phyloP scores from a whole-genome alignment of 2,113 vertebrate genomes.

The Psammodynastes pulverulentus region DNA sequence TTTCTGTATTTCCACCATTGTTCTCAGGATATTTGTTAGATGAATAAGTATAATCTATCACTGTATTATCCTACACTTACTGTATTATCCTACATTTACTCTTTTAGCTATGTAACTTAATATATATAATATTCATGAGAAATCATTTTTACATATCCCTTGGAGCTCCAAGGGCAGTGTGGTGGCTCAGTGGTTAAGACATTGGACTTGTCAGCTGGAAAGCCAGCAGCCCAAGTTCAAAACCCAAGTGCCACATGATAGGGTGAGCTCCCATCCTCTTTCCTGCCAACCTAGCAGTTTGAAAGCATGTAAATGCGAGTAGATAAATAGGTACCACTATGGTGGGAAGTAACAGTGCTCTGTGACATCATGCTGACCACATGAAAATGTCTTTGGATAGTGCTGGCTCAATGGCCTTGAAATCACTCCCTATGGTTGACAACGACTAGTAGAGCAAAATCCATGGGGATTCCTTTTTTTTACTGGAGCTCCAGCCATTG shows the following conservation, averaged over 20 bases:
- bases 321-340: background rate
- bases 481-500: background rate
- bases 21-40: background rate
- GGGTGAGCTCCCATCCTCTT: background rate
- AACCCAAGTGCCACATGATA: background rate
- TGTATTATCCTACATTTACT: background rate
- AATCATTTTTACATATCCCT: slow-evolving; percentile 30
- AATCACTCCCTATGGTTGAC: background rate
- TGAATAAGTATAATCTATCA: background rate
- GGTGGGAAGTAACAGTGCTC: background rate
- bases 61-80: no score
- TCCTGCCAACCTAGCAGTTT: background rate
- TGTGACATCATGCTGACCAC: background rate
- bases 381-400: background rate
- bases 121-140: background rate
- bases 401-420: background rate
- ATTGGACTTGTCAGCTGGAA: background rate
- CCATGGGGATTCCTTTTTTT: background rate
- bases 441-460: background rate
- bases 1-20: background rate
- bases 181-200: background rate
- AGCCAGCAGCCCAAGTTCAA: background rate
- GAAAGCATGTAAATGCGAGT: background rate
- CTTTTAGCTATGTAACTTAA: slow-evolving; percentile 10
- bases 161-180: background rate